A percentile compares a stretch with the other conserved stretches of the same genome.
Conservation (phyloP, 2,113 vertebrate species). For the Lipotes vexillifer region DNA sequence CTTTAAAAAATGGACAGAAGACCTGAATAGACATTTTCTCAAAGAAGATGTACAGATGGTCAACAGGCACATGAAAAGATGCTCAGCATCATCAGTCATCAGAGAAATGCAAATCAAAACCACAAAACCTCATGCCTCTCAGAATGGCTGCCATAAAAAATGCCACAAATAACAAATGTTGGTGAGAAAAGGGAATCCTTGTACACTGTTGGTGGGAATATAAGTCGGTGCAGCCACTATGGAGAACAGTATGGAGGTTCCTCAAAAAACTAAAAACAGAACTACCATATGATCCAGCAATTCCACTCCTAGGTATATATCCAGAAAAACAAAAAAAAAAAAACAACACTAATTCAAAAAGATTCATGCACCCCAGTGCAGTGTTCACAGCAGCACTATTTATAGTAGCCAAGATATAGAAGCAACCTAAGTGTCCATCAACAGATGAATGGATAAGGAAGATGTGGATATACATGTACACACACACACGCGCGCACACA, state of each 20-base stretch:
- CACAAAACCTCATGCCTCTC: background rate
- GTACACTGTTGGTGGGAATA: background rate
- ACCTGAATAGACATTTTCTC: background rate
- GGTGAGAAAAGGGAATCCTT: background rate
- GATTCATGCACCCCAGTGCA: background rate
- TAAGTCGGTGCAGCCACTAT: background rate
- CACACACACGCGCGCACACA: fast-evolving
- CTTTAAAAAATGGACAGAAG: background rate
- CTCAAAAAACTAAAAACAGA: background rate
- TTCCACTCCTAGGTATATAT: background rate
- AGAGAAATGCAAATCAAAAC: background rate
- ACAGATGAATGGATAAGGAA: background rate
- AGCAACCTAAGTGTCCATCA: background rate
- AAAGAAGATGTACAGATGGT: background rate
- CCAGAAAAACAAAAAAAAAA: background rate
- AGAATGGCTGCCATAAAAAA: background rate
- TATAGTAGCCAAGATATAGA: background rate
- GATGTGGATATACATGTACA: background rate
- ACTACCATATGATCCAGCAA: background rate
- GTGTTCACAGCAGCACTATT: background rate
- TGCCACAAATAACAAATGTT: background rate
- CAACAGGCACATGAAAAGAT: background rate
- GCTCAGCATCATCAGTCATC: background rate
- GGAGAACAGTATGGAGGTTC: background rate
- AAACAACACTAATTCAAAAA: background rate